Conservation (phyloP, 2,797 vertebrate species). For the Rhinella marina region DNA sequence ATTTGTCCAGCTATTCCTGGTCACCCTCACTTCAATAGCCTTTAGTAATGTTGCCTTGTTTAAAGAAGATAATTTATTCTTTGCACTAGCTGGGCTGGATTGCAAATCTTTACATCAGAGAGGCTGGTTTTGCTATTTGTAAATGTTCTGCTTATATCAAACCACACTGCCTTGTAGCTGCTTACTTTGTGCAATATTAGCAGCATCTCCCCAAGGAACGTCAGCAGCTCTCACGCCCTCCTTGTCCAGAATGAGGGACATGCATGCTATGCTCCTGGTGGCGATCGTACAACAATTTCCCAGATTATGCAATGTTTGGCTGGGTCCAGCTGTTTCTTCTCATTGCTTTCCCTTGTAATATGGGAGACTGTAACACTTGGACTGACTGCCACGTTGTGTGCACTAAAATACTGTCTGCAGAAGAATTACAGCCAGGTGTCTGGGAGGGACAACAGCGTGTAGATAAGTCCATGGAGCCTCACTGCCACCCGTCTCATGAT, state of each 20-base stretch:
- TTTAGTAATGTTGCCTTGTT: neutral
- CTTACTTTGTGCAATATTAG: constrained; percentile 3
- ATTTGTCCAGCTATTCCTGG: neutral
- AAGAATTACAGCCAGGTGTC: neutral
- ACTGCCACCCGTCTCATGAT: neutral
- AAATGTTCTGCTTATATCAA: neutral
- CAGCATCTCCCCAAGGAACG: too few relatives aligned
- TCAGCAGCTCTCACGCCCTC: neutral
- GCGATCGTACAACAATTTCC: neutral
- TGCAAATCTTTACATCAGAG: neutral
- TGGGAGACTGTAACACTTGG: neutral
- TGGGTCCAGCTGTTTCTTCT: constrained; percentile 13
- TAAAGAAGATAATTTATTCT: constrained; percentile 31
- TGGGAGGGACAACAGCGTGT: neutral
- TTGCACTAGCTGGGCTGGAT: constrained; percentile 48
- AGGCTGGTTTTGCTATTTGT: neutral
- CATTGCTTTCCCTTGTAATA: neutral
- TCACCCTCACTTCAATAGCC: neutral
- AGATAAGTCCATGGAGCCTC: neutral
- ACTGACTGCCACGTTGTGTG: neutral
- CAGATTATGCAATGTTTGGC: neutral
- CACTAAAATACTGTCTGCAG: neutral
- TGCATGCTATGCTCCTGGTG: neutral
- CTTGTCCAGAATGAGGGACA: neutral
- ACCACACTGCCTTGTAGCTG: neutral